These are phyloP conservation scores for Plagiodera versicolora DNA, from an alignment of 2,888 invertebrate species.

Conservation along the genomic window DNA sequence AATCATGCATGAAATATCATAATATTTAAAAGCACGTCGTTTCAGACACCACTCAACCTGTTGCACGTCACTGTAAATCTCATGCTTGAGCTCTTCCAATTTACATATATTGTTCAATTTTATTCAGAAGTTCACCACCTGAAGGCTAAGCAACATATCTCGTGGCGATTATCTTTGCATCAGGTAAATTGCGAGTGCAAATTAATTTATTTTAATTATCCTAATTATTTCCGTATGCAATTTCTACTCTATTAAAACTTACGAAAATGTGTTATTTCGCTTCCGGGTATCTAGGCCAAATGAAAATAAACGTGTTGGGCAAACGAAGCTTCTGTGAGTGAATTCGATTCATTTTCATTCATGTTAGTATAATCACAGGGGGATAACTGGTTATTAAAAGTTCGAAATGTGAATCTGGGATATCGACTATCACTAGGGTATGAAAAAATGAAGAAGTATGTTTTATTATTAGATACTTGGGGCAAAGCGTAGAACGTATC, in stretches of 20 bases:
- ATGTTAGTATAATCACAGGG: no score
- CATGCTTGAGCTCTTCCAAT: slow-evolving; percentile 24
- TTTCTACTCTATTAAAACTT: slow-evolving; percentile 27
- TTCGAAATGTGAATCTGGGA: no score
- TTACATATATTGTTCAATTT: slow-evolving; percentile 26
- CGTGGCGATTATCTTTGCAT: slow-evolving; percentile 19
- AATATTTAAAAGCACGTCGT: neutral
- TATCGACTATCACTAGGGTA: no score
- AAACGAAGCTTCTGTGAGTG: no score
- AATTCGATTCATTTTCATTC: no score
- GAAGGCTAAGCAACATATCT: slow-evolving; percentile 18
- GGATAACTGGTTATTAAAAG: no score
- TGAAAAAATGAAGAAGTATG: no score
- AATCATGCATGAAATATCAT: neutral
- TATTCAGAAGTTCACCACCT: slow-evolving; percentile 15
- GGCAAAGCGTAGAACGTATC: no score
- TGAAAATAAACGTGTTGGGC: neutral
- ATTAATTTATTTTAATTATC: slow-evolving; percentile 31
- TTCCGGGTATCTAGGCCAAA: slow-evolving; percentile 1
- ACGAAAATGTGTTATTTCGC: slow-evolving; percentile 11
- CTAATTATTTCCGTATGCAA: slow-evolving; percentile 31
- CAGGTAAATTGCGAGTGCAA: slow-evolving; percentile 23
- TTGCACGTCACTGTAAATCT: slow-evolving; percentile 11
- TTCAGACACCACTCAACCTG: neutral
- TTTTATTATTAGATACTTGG: no score